Percentiles rank a stretch among this genome's conserved stretches.
Evolutionary conservation across 2,888 invertebrate genomes (phyloP).

Genomic region (Lathronympha strigana): DNA sequence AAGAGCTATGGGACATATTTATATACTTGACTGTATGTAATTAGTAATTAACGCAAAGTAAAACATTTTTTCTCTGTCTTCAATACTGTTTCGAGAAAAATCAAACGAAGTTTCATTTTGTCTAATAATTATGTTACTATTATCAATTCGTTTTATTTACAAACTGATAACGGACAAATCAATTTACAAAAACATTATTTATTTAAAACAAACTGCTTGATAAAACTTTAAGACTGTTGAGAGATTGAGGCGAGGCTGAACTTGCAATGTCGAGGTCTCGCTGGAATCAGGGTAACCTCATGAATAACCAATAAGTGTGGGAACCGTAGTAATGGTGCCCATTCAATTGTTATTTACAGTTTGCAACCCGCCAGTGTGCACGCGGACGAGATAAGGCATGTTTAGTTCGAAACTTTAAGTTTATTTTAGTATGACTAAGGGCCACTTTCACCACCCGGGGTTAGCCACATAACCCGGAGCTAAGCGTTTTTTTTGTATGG

Average conservation of each 20-base stretch:
- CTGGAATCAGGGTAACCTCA: slow-evolving; percentile 26
- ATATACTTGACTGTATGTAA: too few relatives aligned
- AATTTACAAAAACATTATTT: background rate
- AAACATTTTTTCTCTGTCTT: too few relatives aligned
- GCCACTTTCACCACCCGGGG: too few relatives aligned
- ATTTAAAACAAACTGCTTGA: slow-evolving; percentile 1
- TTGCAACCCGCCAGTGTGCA: slow-evolving; percentile 24
- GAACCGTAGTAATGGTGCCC: slow-evolving; percentile 17
- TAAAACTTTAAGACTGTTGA: background rate
- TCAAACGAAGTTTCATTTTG: too few relatives aligned
- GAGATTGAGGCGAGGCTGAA: too few relatives aligned
- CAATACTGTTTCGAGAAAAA: too few relatives aligned
- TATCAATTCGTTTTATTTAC: background rate
- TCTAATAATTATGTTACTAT: background rate
- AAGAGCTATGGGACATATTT: too few relatives aligned
- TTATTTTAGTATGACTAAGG: too few relatives aligned
- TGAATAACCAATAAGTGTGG: slow-evolving; percentile 35
- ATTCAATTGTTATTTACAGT: slow-evolving; percentile 25
- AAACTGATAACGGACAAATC: too few relatives aligned
- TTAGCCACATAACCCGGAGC: too few relatives aligned
- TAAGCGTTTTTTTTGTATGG: too few relatives aligned
- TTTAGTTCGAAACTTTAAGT: background rate
- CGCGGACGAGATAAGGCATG: slow-evolving; percentile 16
- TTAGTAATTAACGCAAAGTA: too few relatives aligned
- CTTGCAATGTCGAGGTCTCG: slow-evolving; percentile 27